These are phyloP conservation scores for Seladonia tumulorum DNA, from an alignment of 2,888 invertebrate genomes.

Conservation along the genomic window DNA sequence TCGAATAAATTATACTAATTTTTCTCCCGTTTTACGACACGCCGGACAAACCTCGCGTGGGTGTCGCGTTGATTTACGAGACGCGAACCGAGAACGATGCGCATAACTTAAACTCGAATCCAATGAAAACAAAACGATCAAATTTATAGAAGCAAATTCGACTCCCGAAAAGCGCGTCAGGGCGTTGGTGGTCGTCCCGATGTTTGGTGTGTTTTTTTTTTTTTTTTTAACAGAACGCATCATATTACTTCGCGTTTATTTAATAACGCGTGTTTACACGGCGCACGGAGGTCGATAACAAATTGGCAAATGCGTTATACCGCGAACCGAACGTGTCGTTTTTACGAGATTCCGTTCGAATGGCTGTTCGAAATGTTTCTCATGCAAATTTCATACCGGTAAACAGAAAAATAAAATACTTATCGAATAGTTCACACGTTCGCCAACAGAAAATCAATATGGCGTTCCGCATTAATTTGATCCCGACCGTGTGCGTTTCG, in stretches of 20 bases:
- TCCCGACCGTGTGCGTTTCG: neutral
- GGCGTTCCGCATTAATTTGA: neutral
- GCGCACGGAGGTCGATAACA: neutral
- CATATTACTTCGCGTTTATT: neutral
- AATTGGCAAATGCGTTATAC: neutral
- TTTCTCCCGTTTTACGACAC: neutral
- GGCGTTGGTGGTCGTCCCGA: neutral
- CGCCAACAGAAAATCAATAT: neutral
- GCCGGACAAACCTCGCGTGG: neutral
- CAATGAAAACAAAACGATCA: conserved; percentile 38
- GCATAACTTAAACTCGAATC: conserved; percentile 27
- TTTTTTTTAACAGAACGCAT: neutral
- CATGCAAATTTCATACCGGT: neutral
- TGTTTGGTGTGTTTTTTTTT: neutral
- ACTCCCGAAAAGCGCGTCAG: neutral
- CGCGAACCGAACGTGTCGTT: neutral
- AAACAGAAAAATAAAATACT: neutral
- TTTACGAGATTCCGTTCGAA: neutral
- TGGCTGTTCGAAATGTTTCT: neutral
- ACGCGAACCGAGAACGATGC: conserved; percentile 15
- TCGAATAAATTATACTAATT: conserved; percentile 22
- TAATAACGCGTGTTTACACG: neutral
- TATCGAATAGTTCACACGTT: neutral
- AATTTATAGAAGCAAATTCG: conserved; percentile 19
- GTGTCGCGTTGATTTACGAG: conserved; percentile 30